Evolutionary conservation across 2,797 vertebrate species (phyloP).

Genomic region (Galaxias olidus): DNA sequence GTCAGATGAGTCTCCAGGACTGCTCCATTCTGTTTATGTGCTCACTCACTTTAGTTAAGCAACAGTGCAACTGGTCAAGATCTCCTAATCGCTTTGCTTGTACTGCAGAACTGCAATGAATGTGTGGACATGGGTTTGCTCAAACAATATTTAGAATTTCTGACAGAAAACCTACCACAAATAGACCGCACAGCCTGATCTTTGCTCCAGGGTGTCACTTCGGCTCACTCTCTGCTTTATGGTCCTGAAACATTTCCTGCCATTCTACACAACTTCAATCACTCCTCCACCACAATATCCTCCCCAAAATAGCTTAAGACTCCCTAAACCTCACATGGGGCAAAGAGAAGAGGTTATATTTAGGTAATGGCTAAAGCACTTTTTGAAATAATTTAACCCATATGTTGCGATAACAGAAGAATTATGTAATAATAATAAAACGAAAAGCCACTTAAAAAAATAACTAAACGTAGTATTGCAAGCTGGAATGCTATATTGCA

Average conservation of each 20-base stretch:
- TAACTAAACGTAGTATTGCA: no score
- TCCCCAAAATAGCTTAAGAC: slow-evolving; percentile 53
- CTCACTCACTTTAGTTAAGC: slow-evolving; percentile 57
- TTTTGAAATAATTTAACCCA: no score
- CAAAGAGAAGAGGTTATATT: slow-evolving; percentile 4
- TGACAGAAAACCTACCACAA: slow-evolving; percentile 55
- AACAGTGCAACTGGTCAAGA: slow-evolving; percentile 54
- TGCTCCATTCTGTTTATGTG: slow-evolving; percentile 49
- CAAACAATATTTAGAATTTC: slow-evolving; percentile 63
- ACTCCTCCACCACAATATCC: slow-evolving; percentile 32
- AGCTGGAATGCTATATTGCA: no score
- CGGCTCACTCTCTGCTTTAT: slow-evolving; percentile 43
- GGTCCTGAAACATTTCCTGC: slow-evolving; percentile 47
- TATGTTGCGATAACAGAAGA: no score
- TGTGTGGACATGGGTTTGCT: slow-evolving; percentile 21
- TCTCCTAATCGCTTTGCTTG: slow-evolving; percentile 32
- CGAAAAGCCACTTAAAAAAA: no score
- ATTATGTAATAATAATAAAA: no score
- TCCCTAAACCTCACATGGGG: slow-evolving; percentile 21
- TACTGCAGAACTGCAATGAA: slow-evolving; percentile 23
- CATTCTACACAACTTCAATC: slow-evolving; percentile 37
- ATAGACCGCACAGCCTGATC: slow-evolving; percentile 51
- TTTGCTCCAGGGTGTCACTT: slow-evolving; percentile 23
- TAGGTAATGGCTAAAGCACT: slow-evolving; percentile 18
- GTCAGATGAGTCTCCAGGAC: slow-evolving; percentile 26